A percentile compares a stretch with the other conserved stretches of the same genome.
Evolutionary conservation across 2,888 invertebrate genomes (phyloP).

Genomic region (Tinea semifulvella): DNA sequence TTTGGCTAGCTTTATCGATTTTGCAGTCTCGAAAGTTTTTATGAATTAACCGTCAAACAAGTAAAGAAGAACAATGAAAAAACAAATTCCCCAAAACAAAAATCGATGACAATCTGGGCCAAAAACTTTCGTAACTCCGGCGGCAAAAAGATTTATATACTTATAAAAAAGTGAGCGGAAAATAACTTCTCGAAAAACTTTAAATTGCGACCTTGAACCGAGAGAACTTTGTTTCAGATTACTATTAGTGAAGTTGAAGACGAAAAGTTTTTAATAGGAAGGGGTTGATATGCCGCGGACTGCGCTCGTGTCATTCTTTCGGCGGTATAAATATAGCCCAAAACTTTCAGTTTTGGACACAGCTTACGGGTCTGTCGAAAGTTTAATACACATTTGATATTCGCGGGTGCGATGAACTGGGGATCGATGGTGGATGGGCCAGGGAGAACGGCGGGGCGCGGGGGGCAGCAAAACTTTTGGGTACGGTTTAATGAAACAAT

Average conservation of each 20-base stretch:
- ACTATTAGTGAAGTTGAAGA: constrained; percentile 59
- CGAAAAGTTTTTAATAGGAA: constrained; percentile 53
- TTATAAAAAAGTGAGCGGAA: constrained; percentile 65
- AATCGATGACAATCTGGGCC: constrained; percentile 69
- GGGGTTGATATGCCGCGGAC: constrained; percentile 41
- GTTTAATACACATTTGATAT: constrained; percentile 35
- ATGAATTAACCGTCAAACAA: constrained; percentile 68
- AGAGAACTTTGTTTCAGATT: constrained; percentile 62
- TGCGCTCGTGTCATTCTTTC: constrained; percentile 28
- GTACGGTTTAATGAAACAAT: constrained; percentile 58
- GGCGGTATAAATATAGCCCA: constrained; percentile 35
- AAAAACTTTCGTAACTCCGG: constrained; percentile 63
- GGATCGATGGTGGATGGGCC: constrained; percentile 33
- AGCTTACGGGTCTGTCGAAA: constrained; percentile 22
- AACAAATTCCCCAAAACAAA: constrained; percentile 68
- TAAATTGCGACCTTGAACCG: constrained; percentile 69
- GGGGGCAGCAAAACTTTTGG: constrained; percentile 49
- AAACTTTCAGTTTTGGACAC: constrained; percentile 23
- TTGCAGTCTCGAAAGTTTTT: constrained; percentile 61
- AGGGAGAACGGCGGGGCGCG: constrained; percentile 22
- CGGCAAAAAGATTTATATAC: constrained; percentile 67
- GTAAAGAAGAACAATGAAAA: constrained; percentile 68
- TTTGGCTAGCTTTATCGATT: constrained; percentile 47
- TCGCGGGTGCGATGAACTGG: constrained; percentile 46
- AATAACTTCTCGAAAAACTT: constrained; percentile 65